phyloP scores from a whole-genome alignment of 2,888 invertebrate genomes.

The Alentia gelatinosa region DNA sequence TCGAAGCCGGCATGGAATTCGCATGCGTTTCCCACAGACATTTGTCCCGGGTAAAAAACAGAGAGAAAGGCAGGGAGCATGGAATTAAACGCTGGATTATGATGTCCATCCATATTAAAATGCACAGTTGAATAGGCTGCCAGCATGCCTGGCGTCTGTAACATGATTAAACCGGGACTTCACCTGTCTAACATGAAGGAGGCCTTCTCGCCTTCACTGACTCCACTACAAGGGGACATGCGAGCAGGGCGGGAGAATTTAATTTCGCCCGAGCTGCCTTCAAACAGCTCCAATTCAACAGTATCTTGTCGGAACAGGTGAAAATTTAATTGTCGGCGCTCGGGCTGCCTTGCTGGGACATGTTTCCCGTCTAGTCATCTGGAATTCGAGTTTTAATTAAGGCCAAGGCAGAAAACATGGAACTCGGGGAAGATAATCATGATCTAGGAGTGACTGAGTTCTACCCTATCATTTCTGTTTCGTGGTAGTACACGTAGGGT shows the following conservation, averaged over 20 bases:
- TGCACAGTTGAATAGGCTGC: background rate
- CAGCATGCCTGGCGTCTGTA: background rate
- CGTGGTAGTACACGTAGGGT: too few relatives aligned
- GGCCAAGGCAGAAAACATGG: too few relatives aligned
- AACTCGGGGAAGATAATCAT: too few relatives aligned
- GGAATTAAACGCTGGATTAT: conserved; percentile 45
- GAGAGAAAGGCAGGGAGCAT: background rate
- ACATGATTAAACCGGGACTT: background rate
- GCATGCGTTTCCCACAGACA: background rate
- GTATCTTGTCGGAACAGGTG: background rate
- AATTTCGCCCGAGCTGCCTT: conserved; percentile 5
- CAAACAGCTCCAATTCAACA: background rate
- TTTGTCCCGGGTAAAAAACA: background rate
- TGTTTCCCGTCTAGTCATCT: background rate
- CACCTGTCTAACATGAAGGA: background rate
- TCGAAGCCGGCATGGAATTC: background rate
- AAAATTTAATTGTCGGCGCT: background rate
- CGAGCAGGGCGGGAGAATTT: background rate
- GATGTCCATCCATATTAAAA: conserved; percentile 43
- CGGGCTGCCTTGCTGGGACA: background rate
- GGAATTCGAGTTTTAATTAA: background rate
- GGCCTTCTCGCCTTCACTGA: background rate
- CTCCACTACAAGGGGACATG: background rate
- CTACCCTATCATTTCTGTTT: too few relatives aligned
- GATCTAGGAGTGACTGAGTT: too few relatives aligned